These are phyloP conservation scores for Hydrochoerus hydrochaeris DNA, from an alignment of 2,113 vertebrate genomes.

Conservation along the genomic window DNA sequence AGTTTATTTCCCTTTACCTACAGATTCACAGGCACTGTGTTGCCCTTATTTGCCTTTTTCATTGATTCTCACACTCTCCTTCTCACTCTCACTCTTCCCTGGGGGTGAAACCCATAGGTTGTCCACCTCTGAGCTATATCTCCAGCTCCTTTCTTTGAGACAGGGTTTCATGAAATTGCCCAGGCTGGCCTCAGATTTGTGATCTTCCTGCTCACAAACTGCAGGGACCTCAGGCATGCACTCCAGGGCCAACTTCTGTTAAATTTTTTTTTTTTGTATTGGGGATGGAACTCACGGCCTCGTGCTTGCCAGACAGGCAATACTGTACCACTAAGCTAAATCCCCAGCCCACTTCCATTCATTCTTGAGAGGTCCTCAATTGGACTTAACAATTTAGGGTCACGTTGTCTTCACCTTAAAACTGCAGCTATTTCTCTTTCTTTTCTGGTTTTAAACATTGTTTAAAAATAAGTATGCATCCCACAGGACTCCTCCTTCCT, in stretches of 20 bases:
- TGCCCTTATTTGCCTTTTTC: not conserved
- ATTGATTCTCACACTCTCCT: not conserved
- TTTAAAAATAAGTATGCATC: not conserved
- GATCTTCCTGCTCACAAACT: not conserved
- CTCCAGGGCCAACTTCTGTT: not conserved
- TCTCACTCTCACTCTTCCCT: not conserved
- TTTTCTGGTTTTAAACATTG: not conserved
- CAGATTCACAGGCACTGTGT: not conserved
- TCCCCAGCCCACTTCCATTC: not conserved
- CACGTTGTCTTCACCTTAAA: not conserved
- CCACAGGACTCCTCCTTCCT: not conserved
- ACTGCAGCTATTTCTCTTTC: not conserved
- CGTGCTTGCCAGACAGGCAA: no score
- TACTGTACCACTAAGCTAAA: no score
- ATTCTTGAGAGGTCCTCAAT: not conserved
- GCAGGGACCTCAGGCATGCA: not conserved
- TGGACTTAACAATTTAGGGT: not conserved
- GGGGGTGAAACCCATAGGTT: not conserved
- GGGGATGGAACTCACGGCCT: no score
- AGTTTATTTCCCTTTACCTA: not conserved
- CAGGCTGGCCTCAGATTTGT: not conserved
- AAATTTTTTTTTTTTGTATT: no score
- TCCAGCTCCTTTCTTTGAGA: not conserved
- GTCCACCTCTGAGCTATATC: not conserved
- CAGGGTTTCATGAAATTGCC: not conserved